phyloP scores from a whole-genome alignment of 2,797 vertebrate genomes.

The Enteromius argenteus region DNA sequence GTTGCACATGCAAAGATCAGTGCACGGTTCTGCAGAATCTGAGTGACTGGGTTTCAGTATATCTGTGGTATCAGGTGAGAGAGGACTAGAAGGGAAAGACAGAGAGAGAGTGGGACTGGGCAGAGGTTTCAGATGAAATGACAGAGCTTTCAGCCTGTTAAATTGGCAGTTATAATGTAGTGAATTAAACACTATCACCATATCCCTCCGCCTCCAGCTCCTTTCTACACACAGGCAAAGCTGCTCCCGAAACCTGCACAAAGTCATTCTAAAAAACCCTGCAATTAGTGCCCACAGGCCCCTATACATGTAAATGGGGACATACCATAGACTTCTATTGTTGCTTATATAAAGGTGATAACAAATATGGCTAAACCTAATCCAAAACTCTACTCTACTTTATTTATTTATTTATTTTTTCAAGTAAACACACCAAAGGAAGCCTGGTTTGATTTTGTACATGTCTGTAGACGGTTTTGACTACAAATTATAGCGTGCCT shows the following conservation, averaged over 20 bases:
- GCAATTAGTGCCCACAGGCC: conserved; percentile 41
- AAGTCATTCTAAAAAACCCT: conserved; percentile 53
- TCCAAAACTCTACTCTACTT: not conserved
- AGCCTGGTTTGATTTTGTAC: not conserved
- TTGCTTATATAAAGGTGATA: not conserved
- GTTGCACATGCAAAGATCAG: not conserved
- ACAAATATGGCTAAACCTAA: not conserved
- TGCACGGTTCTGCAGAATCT: not conserved
- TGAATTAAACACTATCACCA: conserved; percentile 57
- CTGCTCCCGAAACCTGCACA: conserved; percentile 34
- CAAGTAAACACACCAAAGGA: not conserved
- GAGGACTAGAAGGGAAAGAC: conserved; percentile 17
- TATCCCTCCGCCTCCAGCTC: conserved; percentile 26
- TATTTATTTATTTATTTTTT: no score
- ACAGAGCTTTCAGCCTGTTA: conserved; percentile 47
- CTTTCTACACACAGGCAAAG: conserved; percentile 16
- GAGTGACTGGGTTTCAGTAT: conserved; percentile 4
- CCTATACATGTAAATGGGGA: conserved; percentile 14
- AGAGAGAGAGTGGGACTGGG: not conserved
- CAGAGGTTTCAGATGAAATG: conserved; percentile 44
- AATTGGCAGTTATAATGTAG: conserved; percentile 57
- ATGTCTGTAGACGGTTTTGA: not conserved
- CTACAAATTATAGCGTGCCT: not conserved
- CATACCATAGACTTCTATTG: conserved; percentile 12
- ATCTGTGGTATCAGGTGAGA: conserved; percentile 20